Evolutionary conservation across 2,797 vertebrate genomes (phyloP).

Genomic region (Euthynnus affinis): DNA sequence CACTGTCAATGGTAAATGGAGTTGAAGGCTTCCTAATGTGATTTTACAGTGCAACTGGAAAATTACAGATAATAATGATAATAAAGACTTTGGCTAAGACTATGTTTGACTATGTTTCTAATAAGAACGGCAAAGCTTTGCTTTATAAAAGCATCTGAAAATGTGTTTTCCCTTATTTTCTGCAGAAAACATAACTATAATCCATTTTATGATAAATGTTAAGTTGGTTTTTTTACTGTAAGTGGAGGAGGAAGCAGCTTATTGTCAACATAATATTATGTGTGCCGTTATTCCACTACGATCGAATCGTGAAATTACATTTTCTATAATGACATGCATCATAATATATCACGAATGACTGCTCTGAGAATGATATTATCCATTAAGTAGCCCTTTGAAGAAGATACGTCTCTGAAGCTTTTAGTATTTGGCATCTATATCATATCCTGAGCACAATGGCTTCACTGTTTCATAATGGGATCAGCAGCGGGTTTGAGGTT

Average conservation of each 20-base stretch:
- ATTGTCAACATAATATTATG: slow-evolving; percentile 22
- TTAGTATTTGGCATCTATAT: slow-evolving; percentile 43
- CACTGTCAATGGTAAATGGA: slow-evolving; percentile 38
- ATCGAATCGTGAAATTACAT: slow-evolving; percentile 40
- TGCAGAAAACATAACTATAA: background rate
- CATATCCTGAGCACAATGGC: slow-evolving; percentile 35
- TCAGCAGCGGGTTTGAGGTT: slow-evolving; percentile 44
- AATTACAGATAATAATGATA: slow-evolving; percentile 36
- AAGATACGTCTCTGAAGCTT: slow-evolving; percentile 31
- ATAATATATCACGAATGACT: slow-evolving; percentile 22
- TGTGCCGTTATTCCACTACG: slow-evolving; percentile 32
- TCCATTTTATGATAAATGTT: background rate
- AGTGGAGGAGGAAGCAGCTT: slow-evolving; percentile 16
- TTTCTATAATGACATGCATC: slow-evolving; percentile 34
- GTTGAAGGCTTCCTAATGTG: slow-evolving; percentile 28
- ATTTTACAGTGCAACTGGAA: slow-evolving; percentile 33
- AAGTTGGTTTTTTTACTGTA: background rate
- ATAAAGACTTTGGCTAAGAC: background rate
- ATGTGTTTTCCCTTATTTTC: slow-evolving; percentile 18
- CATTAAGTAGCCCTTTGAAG: slow-evolving; percentile 51
- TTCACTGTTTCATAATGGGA: slow-evolving; percentile 51
- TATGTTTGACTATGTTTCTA: background rate
- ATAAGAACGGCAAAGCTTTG: slow-evolving; percentile 25
- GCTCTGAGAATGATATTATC: slow-evolving; percentile 54
- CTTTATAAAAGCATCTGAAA: slow-evolving; percentile 18